phyloP scores from a whole-genome alignment of 2,113 vertebrate species.

The Tyto alba region DNA sequence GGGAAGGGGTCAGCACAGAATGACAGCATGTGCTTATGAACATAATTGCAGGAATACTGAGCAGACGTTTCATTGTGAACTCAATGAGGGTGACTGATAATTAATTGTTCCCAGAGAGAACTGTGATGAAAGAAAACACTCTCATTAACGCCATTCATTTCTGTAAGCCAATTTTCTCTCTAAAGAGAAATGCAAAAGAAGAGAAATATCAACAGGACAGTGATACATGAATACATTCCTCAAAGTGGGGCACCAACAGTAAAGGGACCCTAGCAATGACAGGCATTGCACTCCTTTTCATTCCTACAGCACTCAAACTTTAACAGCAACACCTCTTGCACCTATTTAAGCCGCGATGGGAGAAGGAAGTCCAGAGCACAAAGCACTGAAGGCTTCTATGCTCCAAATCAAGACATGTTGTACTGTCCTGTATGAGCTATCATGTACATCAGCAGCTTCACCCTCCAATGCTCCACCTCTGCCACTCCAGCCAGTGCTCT shows the following conservation, averaged over 20 bases:
- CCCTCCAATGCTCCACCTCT: not conserved
- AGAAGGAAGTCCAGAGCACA: not conserved
- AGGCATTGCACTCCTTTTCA: not conserved
- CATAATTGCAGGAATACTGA: not conserved
- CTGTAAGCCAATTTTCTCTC: not conserved
- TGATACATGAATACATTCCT: not conserved
- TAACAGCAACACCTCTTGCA: not conserved
- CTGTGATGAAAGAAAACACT: not conserved
- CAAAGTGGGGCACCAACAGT: not conserved
- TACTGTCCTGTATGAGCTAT: not conserved
- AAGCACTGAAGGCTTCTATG: not conserved
- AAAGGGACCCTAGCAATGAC: not conserved
- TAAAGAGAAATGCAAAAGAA: not conserved
- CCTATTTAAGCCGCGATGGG: not conserved
- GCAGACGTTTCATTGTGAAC: not conserved
- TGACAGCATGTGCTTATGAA: not conserved
- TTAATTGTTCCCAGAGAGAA: not conserved
- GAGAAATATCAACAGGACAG: not conserved
- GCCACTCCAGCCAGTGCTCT: not conserved
- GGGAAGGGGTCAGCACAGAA: not conserved
- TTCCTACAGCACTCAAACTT: not conserved
- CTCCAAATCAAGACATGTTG: fast-evolving
- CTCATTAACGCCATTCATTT: not conserved
- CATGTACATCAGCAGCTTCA: not conserved
- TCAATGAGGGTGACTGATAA: not conserved